Conservation (phyloP, 2,797 vertebrate genomes). For the Takifugu rubripes region DNA sequence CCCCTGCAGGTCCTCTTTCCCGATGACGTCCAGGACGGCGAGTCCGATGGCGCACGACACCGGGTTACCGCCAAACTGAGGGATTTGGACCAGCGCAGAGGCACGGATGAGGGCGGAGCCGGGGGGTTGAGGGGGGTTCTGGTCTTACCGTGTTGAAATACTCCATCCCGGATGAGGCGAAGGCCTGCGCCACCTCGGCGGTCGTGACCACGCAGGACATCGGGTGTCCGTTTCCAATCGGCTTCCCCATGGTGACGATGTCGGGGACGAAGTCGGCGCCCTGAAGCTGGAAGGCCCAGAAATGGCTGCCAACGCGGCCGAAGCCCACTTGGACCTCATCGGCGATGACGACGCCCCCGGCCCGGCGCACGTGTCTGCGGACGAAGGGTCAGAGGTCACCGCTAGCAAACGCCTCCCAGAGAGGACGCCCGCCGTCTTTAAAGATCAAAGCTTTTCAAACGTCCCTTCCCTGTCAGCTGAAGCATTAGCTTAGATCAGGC, state of each 20-base stretch:
- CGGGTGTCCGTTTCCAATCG: conserved; percentile 96
- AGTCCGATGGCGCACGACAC: conserved; percentile 94
- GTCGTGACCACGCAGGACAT: conserved; percentile 97
- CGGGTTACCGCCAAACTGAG: conserved; percentile 94
- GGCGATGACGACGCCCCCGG: conserved; percentile 88
- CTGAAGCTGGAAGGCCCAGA: conserved; percentile 95
- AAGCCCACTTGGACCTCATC: conserved; percentile 99
- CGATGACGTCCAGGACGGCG: conserved; percentile 89
- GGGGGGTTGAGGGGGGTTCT: not conserved
- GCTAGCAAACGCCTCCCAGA: not conserved
- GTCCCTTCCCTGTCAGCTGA: no score
- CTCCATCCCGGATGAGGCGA: conserved; percentile 86
- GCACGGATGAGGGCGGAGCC: conserved; percentile 10
- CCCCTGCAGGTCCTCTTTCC: conserved; percentile 87
- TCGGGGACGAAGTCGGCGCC: conserved; percentile 92
- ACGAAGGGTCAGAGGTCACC: not conserved
- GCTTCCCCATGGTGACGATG: conserved; percentile 98
- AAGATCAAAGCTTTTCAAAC: no score
- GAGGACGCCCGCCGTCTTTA: no score
- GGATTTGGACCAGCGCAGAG: conserved; percentile 26
- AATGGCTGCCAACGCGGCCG: conserved; percentile 88
- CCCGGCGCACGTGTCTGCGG: conserved; percentile 80
- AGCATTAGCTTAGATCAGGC: no score
- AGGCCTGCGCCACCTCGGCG: conserved; percentile 87
- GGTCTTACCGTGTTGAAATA: conserved; percentile 94